These are phyloP conservation scores for Centropus bengalensis DNA, from an alignment of 2,113 vertebrate genomes.

Conservation along the genomic window DNA sequence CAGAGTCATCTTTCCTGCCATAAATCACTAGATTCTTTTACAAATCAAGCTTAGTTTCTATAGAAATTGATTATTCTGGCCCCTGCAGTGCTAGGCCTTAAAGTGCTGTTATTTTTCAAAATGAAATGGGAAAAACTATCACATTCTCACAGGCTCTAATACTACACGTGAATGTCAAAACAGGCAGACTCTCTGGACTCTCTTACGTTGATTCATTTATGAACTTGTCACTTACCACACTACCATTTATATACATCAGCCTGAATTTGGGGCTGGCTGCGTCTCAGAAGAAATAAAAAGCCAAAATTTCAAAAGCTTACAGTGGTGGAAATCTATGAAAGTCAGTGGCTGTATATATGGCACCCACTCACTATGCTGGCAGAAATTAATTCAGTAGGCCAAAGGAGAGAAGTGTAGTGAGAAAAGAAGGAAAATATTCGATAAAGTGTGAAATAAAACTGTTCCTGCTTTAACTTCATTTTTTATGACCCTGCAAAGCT, in stretches of 20 bases:
- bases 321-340: not conserved
- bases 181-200: not conserved
- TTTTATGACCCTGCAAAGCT: not conserved
- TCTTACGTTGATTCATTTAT: not conserved
- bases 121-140: not conserved
- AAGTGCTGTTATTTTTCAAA: not conserved
- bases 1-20: not conserved
- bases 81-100: not conserved
- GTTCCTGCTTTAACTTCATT: not conserved
- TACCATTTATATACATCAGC: not conserved
- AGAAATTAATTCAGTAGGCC: not conserved
- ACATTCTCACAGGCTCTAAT: not conserved
- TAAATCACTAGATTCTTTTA: not conserved
- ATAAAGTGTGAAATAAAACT: not conserved
- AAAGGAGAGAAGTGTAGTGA: not conserved
- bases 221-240: constrained; percentile 8
- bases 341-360: not conserved
- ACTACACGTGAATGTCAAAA: not conserved
- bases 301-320: constrained; percentile 1
- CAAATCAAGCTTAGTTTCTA: not conserved
- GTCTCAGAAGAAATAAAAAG: not conserved
- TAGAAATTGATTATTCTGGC: not conserved
- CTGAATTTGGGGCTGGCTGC: not conserved
- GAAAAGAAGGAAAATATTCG: constrained; percentile 6
- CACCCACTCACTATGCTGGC: not conserved